Conservation (phyloP, 2,113 vertebrate species). For the Bungarus multicinctus region DNA sequence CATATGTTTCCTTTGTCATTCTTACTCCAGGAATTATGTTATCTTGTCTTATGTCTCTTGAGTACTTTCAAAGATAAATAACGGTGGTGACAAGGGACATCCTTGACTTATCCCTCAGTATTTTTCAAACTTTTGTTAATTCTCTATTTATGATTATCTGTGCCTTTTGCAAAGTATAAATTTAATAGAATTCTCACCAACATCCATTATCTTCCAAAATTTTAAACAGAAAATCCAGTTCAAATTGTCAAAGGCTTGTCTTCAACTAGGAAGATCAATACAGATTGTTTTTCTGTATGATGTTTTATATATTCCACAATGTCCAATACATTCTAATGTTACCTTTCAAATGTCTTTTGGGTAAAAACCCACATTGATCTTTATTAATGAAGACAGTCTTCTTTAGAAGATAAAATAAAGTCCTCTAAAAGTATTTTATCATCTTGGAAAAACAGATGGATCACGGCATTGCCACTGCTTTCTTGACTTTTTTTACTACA, state of each 20-base stretch:
- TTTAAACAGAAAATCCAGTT: neutral
- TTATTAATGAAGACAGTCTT: neutral
- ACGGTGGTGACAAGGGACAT: neutral
- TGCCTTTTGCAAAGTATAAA: neutral
- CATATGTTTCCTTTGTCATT: neutral
- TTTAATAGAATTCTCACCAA: neutral
- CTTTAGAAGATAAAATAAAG: neutral
- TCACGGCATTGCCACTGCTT: neutral
- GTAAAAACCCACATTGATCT: neutral
- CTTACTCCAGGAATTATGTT: neutral
- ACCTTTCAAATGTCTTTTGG: neutral
- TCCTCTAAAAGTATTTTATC: neutral
- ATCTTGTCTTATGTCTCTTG: neutral
- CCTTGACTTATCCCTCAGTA: neutral
- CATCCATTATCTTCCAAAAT: neutral
- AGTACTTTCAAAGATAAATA: neutral
- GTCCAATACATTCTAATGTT: neutral
- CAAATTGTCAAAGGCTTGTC: neutral
- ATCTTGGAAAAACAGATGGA: neutral
- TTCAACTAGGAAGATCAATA: neutral
- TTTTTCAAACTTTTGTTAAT: neutral
- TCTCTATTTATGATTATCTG: neutral
- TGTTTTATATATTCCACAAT: neutral
- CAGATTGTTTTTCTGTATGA: neutral
- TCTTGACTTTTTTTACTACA: neutral